phyloP scores from a whole-genome alignment of 2,113 vertebrate species.

The Pluvianellus socialis region DNA sequence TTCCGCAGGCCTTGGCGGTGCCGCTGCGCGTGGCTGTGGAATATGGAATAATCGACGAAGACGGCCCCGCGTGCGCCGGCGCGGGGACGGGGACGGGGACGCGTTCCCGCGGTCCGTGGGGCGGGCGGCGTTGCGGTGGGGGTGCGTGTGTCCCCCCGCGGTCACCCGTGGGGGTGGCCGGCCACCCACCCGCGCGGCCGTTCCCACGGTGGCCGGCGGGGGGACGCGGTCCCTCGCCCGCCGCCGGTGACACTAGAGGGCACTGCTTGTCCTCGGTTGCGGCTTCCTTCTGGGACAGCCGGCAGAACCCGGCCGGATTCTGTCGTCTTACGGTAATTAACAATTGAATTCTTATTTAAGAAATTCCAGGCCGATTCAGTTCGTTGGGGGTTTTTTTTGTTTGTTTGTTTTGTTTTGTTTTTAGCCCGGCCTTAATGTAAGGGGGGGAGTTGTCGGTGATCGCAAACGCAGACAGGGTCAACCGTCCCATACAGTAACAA shows the following conservation, averaged over 20 bases:
- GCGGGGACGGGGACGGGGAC: too few species aligned
- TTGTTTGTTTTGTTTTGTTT: conserved; percentile 32
- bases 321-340: conserved; percentile 82
- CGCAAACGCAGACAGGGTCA: conserved; percentile 52
- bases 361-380: conserved; percentile 53
- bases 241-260: conserved; percentile 91
- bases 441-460: conserved; percentile 66
- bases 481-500: conserved; percentile 57
- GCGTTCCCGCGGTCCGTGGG: too few species aligned
- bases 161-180: neutral
- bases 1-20: too few species aligned
- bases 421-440: conserved; percentile 66
- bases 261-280: conserved; percentile 93
- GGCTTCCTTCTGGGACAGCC: conserved; percentile 66
- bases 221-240: neutral
- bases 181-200: neutral
- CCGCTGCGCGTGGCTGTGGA: too few species aligned
- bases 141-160: neutral
- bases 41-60: too few species aligned
- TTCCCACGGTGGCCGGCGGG: neutral
- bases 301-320: conserved; percentile 78
- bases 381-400: neutral
- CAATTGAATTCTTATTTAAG: conserved; percentile 52
- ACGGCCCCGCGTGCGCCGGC: too few species aligned
- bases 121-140: too few species aligned